These are phyloP conservation scores for Coecobrya sp. DNA, from an alignment of 2,888 invertebrate species.

Conservation along the genomic window DNA sequence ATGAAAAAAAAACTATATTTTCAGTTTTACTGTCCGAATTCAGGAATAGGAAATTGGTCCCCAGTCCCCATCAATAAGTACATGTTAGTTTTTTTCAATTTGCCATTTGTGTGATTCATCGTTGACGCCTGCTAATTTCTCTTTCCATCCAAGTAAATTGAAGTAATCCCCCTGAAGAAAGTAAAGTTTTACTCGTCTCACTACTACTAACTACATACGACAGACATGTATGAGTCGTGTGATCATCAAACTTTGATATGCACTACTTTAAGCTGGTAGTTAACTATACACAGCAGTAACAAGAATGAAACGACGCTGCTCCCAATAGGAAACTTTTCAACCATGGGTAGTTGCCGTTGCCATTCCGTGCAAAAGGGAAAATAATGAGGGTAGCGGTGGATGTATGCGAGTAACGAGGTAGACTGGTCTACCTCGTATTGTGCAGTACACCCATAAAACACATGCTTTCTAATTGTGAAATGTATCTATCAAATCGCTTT, in stretches of 20 bases:
- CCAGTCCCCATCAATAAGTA: too few species aligned
- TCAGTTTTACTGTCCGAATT: too few species aligned
- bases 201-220: background rate
- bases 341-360: background rate
- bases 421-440: background rate
- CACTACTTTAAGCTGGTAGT: background rate
- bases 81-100: background rate
- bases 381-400: background rate
- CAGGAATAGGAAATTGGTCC: too few species aligned
- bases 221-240: too few species aligned
- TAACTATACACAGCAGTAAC: background rate
- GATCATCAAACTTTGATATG: conserved; percentile 4
- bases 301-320: background rate
- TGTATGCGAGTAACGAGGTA: background rate
- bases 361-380: background rate
- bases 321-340: conserved; percentile 18
- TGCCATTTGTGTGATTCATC: background rate
- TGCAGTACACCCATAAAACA: background rate
- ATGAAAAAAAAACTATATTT: too few species aligned
- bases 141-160: background rate
- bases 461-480: background rate
- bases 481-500: background rate
- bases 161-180: background rate
- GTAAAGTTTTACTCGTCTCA: background rate
- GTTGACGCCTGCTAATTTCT: background rate